These are phyloP conservation scores for Drosophila neotestacea DNA, from an alignment of 2,888 invertebrate genomes.

Conservation along the genomic window DNA sequence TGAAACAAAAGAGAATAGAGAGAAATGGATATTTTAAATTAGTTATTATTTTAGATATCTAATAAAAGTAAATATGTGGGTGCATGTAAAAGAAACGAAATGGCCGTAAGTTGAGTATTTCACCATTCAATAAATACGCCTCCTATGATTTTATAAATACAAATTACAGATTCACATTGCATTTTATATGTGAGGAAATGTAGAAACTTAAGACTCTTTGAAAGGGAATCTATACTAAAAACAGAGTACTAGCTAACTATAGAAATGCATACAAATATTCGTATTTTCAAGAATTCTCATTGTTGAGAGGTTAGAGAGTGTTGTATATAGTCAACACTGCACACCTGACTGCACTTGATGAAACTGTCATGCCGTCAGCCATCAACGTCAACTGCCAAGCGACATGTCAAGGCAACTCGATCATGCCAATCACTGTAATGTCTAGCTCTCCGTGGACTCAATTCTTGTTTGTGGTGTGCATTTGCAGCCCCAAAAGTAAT, in stretches of 20 bases:
- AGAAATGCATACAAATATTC: neutral
- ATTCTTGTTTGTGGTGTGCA: neutral
- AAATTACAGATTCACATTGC: too few relatives aligned
- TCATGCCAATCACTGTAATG: conserved; percentile 29
- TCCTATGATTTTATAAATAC: too few relatives aligned
- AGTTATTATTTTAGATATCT: too few relatives aligned
- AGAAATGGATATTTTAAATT: neutral
- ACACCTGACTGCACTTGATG: conserved; percentile 55
- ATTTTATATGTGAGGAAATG: too few relatives aligned
- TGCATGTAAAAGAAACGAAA: too few relatives aligned
- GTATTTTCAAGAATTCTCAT: neutral
- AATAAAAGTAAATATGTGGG: too few relatives aligned
- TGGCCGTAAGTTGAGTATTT: too few relatives aligned
- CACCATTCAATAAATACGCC: too few relatives aligned
- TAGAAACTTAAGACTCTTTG: too few relatives aligned
- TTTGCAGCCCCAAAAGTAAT: conserved; percentile 16
- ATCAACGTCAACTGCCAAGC: conserved; percentile 43
- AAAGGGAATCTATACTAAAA: too few relatives aligned
- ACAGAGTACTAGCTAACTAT: too few relatives aligned
- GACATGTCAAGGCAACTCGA: conserved; percentile 34
- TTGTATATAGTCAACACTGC: conserved; percentile 12
- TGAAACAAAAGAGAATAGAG: conserved; percentile 61
- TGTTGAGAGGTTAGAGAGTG: neutral
- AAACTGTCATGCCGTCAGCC: conserved; percentile 39
- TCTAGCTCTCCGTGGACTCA: neutral